Base-by-base conservation (phyloP, 2,888 invertebrate species). In the Baronia brevicornis region DNA sequence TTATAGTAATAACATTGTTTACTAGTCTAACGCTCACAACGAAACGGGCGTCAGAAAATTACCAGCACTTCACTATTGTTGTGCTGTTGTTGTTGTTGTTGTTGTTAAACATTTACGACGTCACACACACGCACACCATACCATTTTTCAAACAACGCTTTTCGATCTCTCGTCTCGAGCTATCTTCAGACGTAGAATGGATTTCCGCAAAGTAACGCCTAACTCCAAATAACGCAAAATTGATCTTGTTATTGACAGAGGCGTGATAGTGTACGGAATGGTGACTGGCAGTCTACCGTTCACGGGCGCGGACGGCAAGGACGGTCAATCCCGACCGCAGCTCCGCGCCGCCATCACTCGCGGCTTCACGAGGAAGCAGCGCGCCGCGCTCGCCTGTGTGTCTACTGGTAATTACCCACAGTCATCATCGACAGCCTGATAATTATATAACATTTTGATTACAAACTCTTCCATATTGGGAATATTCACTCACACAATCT, bases 211-310 rank as follows among this genome's bases (percentile, higher is more conserved):
- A n/a, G n/a, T n/a, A n/a, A n/a, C n/a, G n/a, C n/a, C n/a, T n/a
- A 4, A 23, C 10, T 10, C 3, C 4, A 2, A 6, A 8, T 13
- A 7, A 5, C 12, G 15, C 15, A 6, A 8, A 6, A 15, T 2
- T 4, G 7, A 8, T 13, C 29, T 7, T 7, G 7, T 19, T 14
- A 33, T 46, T 49, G 41, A 7, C 73, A 91, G 91, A 43, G 92
- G 92, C 17, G 89, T 92, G 47, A 90, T 92, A 39, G 84, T 91
- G 41, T 92, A 91, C 74, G 91, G 90, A 26, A 91, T 92, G 91
- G 87, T 90, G 53, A 85, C 90, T 9, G 92, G 92, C 4, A 87
- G 87, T 35, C 75, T 92, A 47, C 92, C 92, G 26, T 92, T 92
- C 70, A 67, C 86, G 36, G 75, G 50, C 39, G 60, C 65, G 32